phyloP scores from a whole-genome alignment of 2,888 invertebrate genomes.

The Gnatocerus cornutus region DNA sequence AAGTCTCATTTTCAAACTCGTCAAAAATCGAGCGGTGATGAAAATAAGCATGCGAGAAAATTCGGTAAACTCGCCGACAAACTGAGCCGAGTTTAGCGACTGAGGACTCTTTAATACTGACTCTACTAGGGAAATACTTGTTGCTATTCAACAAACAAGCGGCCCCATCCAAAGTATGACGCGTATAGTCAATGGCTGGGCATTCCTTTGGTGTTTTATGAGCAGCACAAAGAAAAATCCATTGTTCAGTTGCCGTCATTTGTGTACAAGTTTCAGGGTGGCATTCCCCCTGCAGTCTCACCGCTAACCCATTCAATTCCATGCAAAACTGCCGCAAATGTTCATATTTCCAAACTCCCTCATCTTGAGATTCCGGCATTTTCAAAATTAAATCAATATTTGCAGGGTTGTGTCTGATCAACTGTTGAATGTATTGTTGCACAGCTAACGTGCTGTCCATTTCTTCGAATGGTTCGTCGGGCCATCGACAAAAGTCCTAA shows the following conservation, averaged over 20 bases:
- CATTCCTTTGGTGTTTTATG: constrained; percentile 99
- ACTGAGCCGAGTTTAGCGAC: constrained; percentile 99
- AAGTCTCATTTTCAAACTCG: constrained; percentile 97
- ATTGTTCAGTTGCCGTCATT: constrained; percentile 99
- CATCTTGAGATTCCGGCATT: constrained; percentile 98
- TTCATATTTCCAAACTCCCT: constrained; percentile 99
- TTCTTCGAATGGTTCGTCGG: constrained; percentile 98
- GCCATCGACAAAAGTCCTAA: constrained; percentile 98
- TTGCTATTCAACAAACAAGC: constrained; percentile 99
- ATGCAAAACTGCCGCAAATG: constrained; percentile 99
- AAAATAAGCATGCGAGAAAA: constrained; percentile 99
- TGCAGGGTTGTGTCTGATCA: constrained; percentile 92
- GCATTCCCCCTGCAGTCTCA: constrained; percentile 96
- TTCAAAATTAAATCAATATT: constrained; percentile 95
- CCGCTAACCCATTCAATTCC: constrained; percentile 99
- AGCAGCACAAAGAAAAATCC: constrained; percentile 99
- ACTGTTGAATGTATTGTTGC: constrained; percentile 99
- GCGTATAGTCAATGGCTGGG: constrained; percentile 98
- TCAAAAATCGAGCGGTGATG: constrained; percentile 98
- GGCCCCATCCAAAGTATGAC: constrained; percentile 99
- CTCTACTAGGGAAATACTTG: constrained; percentile 99
- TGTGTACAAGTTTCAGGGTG: constrained; percentile 98
- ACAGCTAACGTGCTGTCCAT: constrained; percentile 99
- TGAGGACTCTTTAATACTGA: constrained; percentile 99
- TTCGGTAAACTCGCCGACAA: constrained; percentile 98